Evolutionary conservation across 2,797 vertebrate species (phyloP).

Genomic region (Sebastes oblongus): DNA sequence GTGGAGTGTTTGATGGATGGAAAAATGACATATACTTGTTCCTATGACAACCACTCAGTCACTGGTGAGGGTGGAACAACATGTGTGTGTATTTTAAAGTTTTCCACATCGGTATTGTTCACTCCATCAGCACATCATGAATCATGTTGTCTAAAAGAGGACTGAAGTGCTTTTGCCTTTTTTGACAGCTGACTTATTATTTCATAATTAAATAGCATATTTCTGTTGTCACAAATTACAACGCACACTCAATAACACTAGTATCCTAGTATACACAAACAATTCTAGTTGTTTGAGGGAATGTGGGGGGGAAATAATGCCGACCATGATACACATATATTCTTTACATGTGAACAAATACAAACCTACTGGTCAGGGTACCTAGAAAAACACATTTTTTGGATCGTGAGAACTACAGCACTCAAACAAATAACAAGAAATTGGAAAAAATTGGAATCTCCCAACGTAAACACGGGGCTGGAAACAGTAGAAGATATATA

Average conservation of each 20-base stretch:
- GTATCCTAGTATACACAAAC: neutral
- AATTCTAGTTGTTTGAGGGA: too few species aligned
- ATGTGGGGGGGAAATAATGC: too few species aligned
- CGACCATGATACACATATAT: too few species aligned
- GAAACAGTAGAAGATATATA: too few species aligned
- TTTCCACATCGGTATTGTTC: conserved; percentile 46
- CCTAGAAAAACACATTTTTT: too few species aligned
- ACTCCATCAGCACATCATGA: conserved; percentile 36
- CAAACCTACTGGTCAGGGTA: too few species aligned
- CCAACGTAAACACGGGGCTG: too few species aligned
- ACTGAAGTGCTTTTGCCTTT: neutral
- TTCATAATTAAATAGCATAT: neutral
- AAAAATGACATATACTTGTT: conserved; percentile 31
- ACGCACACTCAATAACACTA: neutral
- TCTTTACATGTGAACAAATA: too few species aligned
- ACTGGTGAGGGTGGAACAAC: conserved; percentile 33
- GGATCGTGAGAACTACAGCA: too few species aligned
- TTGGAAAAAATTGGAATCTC: too few species aligned
- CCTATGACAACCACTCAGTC: conserved; percentile 12
- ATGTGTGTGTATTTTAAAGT: conserved; percentile 24
- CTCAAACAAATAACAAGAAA: too few species aligned
- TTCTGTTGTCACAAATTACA: neutral
- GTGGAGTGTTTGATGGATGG: conserved; percentile 6
- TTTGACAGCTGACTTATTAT: neutral
- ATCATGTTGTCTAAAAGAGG: neutral